Conservation (phyloP, 2,113 vertebrate species). For the Motacilla alba region DNA sequence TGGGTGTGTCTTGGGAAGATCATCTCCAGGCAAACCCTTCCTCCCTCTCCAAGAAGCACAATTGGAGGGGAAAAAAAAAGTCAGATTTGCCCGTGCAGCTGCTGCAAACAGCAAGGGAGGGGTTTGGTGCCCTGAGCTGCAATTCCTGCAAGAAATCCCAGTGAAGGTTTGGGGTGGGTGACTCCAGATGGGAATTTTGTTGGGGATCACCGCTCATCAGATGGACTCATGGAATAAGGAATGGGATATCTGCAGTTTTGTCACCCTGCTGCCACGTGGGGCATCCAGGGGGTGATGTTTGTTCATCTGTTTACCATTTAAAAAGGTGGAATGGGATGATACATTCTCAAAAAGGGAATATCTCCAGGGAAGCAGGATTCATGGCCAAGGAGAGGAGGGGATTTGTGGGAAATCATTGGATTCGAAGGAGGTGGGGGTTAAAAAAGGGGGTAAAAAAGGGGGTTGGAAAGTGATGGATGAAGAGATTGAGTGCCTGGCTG, state of each 20-base stretch:
- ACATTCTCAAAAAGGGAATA: not conserved
- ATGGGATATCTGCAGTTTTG: not conserved
- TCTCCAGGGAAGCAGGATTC: not conserved
- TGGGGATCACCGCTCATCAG: not conserved
- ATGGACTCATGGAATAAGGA: not conserved
- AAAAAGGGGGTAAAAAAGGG: not conserved
- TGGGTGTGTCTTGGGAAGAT: accelerated
- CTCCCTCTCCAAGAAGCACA: not conserved
- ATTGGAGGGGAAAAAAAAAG: not conserved
- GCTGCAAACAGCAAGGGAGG: not conserved
- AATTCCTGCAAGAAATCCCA: not conserved
- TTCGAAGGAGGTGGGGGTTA: not conserved
- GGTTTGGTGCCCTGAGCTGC: not conserved
- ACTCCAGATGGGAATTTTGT: not conserved
- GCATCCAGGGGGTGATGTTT: accelerated
- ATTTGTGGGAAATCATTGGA: not conserved
- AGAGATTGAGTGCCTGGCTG: not conserved
- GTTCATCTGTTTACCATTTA: not conserved
- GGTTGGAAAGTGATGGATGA: not conserved
- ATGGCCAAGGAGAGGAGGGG: not conserved
- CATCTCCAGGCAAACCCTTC: not conserved
- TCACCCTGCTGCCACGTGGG: not conserved
- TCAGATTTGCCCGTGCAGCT: not conserved
- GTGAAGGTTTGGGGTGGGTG: not conserved
- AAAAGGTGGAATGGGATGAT: not conserved